phyloP scores from a whole-genome alignment of 2,888 invertebrate species.

The Synanthedon vespiformis region DNA sequence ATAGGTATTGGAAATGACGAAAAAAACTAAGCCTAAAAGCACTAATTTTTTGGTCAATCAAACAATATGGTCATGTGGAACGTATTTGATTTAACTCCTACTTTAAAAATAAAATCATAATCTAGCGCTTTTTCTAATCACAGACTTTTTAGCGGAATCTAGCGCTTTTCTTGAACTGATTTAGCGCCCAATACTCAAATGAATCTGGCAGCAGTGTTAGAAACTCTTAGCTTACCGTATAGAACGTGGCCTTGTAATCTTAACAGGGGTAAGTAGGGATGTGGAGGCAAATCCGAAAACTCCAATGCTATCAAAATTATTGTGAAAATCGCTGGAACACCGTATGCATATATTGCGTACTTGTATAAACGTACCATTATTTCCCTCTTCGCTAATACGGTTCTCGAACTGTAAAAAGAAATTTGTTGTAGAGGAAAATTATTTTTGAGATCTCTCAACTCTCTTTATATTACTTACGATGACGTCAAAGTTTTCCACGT shows the following conservation, averaged over 20 bases:
- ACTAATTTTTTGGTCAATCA: too few relatives aligned
- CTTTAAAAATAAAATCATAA: too few relatives aligned
- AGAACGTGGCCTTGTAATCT: slow-evolving; percentile 47
- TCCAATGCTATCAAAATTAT: slow-evolving; percentile 35
- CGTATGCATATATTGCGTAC: slow-evolving; percentile 50
- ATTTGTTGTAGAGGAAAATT: not conserved
- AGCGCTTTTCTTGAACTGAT: too few relatives aligned
- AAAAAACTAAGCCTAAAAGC: too few relatives aligned
- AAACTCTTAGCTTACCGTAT: slow-evolving; percentile 14
- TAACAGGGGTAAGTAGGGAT: slow-evolving; percentile 33
- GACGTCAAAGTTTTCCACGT: not conserved
- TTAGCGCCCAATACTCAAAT: too few relatives aligned
- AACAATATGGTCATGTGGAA: too few relatives aligned
- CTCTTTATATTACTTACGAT: not conserved
- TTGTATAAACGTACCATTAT: slow-evolving; percentile 29
- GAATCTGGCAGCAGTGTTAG: too few relatives aligned
- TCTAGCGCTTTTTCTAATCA: too few relatives aligned
- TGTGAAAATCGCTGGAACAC: slow-evolving; percentile 40
- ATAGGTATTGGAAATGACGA: too few relatives aligned
- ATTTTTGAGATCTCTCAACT: not conserved
- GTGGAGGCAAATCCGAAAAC: slow-evolving; percentile 34
- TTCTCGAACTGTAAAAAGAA: not conserved
- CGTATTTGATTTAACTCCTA: too few relatives aligned
- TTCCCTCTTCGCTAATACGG: not conserved
- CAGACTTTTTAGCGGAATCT: too few relatives aligned